These are phyloP conservation scores for Polydrusus tereticollis DNA, from an alignment of 2,888 invertebrate species.

Conservation along the genomic window DNA sequence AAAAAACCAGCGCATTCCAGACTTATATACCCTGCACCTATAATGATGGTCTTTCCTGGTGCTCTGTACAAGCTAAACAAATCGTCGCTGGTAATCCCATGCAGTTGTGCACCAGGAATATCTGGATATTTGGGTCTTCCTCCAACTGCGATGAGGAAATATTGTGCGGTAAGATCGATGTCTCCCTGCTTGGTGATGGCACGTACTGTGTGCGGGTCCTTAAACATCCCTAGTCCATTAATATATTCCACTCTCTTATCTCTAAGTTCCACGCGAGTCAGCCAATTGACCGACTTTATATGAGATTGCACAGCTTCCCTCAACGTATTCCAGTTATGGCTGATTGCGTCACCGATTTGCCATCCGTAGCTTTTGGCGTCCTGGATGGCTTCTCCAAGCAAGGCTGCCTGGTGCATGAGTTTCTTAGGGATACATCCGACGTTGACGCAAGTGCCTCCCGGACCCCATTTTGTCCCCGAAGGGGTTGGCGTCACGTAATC, in stretches of 20 bases:
- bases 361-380: slow-evolving; percentile 86
- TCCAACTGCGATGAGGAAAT: slow-evolving; percentile 90
- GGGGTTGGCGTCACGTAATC: slow-evolving; percentile 90
- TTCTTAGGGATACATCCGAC: slow-evolving; percentile 99
- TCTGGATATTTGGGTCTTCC: slow-evolving; percentile 92
- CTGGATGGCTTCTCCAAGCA: slow-evolving; percentile 86
- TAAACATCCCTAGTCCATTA: slow-evolving; percentile 83
- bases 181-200: slow-evolving; percentile 81
- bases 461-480: slow-evolving; percentile 91
- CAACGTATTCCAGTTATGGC: slow-evolving; percentile 81
- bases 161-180: slow-evolving; percentile 78
- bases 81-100: slow-evolving; percentile 93
- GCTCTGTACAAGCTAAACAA: slow-evolving; percentile 86
- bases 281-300: slow-evolving; percentile 95
- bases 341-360: slow-evolving; percentile 75
- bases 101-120: slow-evolving; percentile 87
- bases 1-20: slow-evolving; percentile 95
- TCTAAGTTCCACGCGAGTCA: slow-evolving; percentile 89
- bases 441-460: slow-evolving; percentile 97
- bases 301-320: slow-evolving; percentile 87
- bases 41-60: slow-evolving; percentile 90
- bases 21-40: slow-evolving; percentile 95
- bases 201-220: slow-evolving; percentile 81
- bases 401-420: slow-evolving; percentile 95
- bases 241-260: slow-evolving; percentile 92